Evolutionary conservation across 1,140 invertebrate genomes (phyloP).

Genomic region (Drosophila nikananu): DNA sequence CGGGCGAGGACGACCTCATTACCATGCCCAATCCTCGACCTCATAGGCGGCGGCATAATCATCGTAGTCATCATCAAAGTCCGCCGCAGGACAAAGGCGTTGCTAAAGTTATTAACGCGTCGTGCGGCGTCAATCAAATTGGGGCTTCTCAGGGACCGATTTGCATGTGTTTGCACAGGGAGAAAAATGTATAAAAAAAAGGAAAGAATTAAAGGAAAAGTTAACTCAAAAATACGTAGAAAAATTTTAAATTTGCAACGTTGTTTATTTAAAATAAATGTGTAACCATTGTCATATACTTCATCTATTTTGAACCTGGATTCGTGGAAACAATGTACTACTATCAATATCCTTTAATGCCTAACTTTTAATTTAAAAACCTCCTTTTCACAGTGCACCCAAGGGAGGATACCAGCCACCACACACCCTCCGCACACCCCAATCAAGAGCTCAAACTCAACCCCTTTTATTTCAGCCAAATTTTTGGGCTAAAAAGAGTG

Average conservation of each 20-base stretch:
- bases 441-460: slow-evolving; percentile 5
- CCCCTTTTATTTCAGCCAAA: not conserved
- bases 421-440: slow-evolving; percentile 10
- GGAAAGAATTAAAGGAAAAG: rapidly evolving
- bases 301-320: too few relatives aligned
- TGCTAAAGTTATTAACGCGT: slow-evolving; percentile 84
- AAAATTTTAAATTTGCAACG: too few relatives aligned
- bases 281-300: too few relatives aligned
- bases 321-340: too few relatives aligned
- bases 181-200: not conserved
- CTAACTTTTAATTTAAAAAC: not conserved
- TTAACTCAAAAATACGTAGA: not conserved
- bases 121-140: slow-evolving; percentile 80
- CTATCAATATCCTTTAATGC: too few relatives aligned
- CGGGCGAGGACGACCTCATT: slow-evolving; percentile 18
- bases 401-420: slow-evolving; percentile 11
- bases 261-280: too few relatives aligned
- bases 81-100: slow-evolving; percentile 76
- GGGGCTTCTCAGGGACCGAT: slow-evolving; percentile 50
- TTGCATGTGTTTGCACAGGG: slow-evolving; percentile 52
- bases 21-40: slow-evolving; percentile 23
- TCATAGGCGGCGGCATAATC: slow-evolving; percentile 23
- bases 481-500: slow-evolving; percentile 73
- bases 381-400: not conserved
- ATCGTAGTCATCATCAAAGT: slow-evolving; percentile 67